Evolutionary conservation across 2,888 invertebrate genomes (phyloP).

Genomic region (Plagodis pulveraria): DNA sequence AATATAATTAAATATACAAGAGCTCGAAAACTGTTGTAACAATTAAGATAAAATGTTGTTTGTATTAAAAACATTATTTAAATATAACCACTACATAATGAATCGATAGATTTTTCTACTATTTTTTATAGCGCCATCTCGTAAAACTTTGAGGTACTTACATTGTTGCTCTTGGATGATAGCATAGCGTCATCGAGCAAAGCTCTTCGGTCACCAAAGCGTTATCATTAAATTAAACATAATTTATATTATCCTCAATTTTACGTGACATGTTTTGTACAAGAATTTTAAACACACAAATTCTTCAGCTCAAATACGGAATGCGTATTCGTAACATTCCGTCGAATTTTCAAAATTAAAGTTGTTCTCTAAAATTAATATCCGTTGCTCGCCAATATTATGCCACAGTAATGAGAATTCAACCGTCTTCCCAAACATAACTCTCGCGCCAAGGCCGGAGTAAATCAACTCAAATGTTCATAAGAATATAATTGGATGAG

Average conservation of each 20-base stretch:
- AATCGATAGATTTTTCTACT: too few relatives aligned
- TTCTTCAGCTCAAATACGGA: slow-evolving; percentile 1
- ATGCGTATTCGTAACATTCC: slow-evolving; percentile 8
- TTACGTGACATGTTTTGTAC: neutral
- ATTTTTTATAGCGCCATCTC: too few relatives aligned
- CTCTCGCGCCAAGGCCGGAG: slow-evolving; percentile 46
- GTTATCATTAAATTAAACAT: neutral
- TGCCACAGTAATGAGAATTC: slow-evolving; percentile 48
- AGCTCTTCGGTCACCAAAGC: too few relatives aligned
- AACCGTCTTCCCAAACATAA: slow-evolving; percentile 44
- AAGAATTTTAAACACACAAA: slow-evolving; percentile 10
- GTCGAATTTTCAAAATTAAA: slow-evolving; percentile 18
- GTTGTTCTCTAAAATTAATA: slow-evolving; percentile 38
- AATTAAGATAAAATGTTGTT: too few relatives aligned
- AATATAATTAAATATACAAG: too few relatives aligned
- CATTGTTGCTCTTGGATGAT: too few relatives aligned
- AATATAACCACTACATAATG: too few relatives aligned
- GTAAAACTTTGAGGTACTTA: too few relatives aligned
- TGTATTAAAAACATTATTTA: too few relatives aligned
- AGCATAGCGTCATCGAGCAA: too few relatives aligned
- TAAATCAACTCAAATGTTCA: slow-evolving; percentile 51
- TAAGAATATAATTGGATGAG: slow-evolving; percentile 59
- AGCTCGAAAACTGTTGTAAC: too few relatives aligned
- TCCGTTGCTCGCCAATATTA: slow-evolving; percentile 42
- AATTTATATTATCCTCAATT: slow-evolving; percentile 5